Evolutionary conservation across 1,140 invertebrate species (phyloP), one percentile per base, ranked within the genome.

Genomic region (Danaus melanippus): DNA sequence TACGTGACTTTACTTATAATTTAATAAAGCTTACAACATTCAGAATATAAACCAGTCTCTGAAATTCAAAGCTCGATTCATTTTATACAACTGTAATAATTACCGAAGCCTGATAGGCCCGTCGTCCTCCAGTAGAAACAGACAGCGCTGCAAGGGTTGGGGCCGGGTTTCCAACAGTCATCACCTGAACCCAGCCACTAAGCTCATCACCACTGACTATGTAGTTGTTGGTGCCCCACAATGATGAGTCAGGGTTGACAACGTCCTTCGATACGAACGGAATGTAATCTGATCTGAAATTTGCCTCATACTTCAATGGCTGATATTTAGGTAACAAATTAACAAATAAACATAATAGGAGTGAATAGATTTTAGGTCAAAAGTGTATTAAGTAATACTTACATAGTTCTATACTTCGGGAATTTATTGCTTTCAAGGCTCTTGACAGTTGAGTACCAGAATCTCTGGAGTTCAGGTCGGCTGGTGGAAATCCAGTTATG

Each of bases 391-490:
- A 32, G 21, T 32, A 32, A 32, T 51, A 81, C 82, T 76, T 15
- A 85, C 81, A 74, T 69, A 53, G 71, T 60, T 12, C 62, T 70
- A 62, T 84, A 84, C 10, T 66, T 72, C n/a, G 63, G 63, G 47
- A 78, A 84, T 53, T 66, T 73, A 46, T 91, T 92, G 12, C 88
- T 87, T 50, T 92, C 89, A 62, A 93, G 79, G 46, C 91, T 93
- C 50, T 91, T 92, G 12, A 94, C 79, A 7, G 91, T 93, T 0
- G 92, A 91, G 58, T 92, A 92, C 86, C 92, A 94, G 69, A 90
- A 93, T 68, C 92, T 90, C 56, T 92, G 91, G 46, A 94, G 78
- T 66, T 93, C 92, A 12, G 86, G 83, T 69, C 88, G 88, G 1
- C 87, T 87, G 61, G 92, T 86, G 66, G 89, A 87, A 69, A 94